Base-by-base conservation (phyloP, 2,113 vertebrate genomes). In the Brachionichthys hirsutus region DNA sequence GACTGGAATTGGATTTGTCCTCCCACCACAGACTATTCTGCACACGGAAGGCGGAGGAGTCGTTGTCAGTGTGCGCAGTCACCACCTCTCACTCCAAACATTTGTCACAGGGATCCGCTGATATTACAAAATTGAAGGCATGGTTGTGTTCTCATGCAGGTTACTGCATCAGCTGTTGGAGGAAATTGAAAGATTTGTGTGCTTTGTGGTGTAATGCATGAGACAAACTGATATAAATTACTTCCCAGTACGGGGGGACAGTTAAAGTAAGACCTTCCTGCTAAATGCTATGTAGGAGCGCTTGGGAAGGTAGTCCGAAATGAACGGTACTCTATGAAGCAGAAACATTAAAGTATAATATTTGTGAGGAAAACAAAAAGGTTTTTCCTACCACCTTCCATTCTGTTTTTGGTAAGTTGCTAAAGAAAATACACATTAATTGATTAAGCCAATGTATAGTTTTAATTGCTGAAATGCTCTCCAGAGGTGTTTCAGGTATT, bases 361-460 rank as follows among this genome's bases (percentile, higher is more conserved):
- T 30, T 30, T 30, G 24, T 30, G 24, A 4, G 8, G 24, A 30
- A 30, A 30, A 30, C 4, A 30, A 30, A 30, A 4, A 3, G 6
- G 8, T 8, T 30, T 30, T n/a, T n/a, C n/a, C n/a, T n/a, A n/a
- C n/a, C n/a, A n/a, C n/a, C n/a, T n/a, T n/a, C n/a, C n/a, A n/a
- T n/a, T n/a, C n/a, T n/a, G n/a, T n/a, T n/a, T 2, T 4, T 30
- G 24, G 24, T 30, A 30, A 30, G 24, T 4, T 6, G 24, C 4
- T 30, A 30, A 8, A 30, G 24, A 30, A 4, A 30, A 30, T 30
- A 30, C 8, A 30, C 24, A 30, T 30, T 30, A 77, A 62, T 73
- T 65, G 20, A 62, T 84, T 84, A 82, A 88, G 64, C 66, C 49
- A 70, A 82, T n/a, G n/a, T n/a, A n/a, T n/a, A n/a, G n/a, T n/a